phyloP scores from a whole-genome alignment of 2,888 invertebrate genomes.

The Agrochola litura region DNA sequence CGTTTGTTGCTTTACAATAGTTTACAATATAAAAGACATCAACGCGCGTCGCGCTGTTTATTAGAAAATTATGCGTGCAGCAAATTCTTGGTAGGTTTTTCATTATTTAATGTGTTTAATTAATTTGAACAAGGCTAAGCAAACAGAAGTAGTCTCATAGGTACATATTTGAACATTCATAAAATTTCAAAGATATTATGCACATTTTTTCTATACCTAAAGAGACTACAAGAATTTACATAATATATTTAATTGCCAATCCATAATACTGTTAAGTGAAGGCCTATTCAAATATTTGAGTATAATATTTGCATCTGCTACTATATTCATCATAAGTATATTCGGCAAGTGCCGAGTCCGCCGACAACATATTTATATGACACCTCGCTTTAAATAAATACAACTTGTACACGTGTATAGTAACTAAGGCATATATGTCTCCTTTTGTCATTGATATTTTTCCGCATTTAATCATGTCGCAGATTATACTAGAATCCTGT shows the following conservation, averaged over 20 bases:
- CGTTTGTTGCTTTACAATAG: slow-evolving; percentile 30
- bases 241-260: slow-evolving; percentile 46
- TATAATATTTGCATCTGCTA: slow-evolving; percentile 53
- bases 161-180: slow-evolving; percentile 21
- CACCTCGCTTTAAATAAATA: slow-evolving; percentile 42
- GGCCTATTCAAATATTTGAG: slow-evolving; percentile 44
- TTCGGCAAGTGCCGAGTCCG: slow-evolving; percentile 43
- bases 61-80: slow-evolving; percentile 36
- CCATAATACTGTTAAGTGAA: slow-evolving; percentile 55
- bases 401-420: slow-evolving; percentile 57
- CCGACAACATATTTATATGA: slow-evolving; percentile 28
- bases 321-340: slow-evolving; percentile 25
- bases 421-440: slow-evolving; percentile 71
- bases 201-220: slow-evolving; percentile 41
- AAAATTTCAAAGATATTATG: slow-evolving; percentile 32
- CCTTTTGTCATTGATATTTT: slow-evolving; percentile 80
- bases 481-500: slow-evolving; percentile 82
- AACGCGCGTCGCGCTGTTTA: slow-evolving; percentile 67
- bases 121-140: slow-evolving; percentile 25
- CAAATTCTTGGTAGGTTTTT: slow-evolving; percentile 34
- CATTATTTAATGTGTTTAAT: slow-evolving; percentile 30
- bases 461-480: slow-evolving; percentile 72
- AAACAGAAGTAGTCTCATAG: slow-evolving; percentile 5
- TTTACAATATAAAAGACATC: slow-evolving; percentile 75
- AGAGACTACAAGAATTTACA: slow-evolving; percentile 37